These are phyloP conservation scores for Pinna nobilis DNA, from an alignment of 1,140 invertebrate genomes.

Conservation along the genomic window DNA sequence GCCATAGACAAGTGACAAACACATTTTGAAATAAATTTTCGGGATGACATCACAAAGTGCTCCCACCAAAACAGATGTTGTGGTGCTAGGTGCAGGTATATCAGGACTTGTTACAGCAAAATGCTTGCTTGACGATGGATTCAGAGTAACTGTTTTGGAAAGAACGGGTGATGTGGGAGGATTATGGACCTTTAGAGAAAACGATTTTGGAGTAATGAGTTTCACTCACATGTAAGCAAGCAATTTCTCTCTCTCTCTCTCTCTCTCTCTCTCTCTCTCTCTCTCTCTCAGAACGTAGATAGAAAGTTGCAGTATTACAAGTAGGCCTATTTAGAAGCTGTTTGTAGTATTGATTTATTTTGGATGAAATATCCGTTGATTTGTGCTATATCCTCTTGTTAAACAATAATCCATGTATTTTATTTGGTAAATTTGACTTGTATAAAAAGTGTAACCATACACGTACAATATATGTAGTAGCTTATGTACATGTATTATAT, in stretches of 20 bases:
- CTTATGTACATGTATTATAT: too few species aligned
- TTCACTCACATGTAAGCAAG: conserved; percentile 72
- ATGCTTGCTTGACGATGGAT: conserved; percentile 66
- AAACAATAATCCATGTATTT: too few species aligned
- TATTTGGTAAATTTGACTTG: too few species aligned
- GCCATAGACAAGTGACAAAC: not conserved
- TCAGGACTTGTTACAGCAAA: conserved; percentile 70
- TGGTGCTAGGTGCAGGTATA: conserved; percentile 71
- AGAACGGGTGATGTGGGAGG: conserved; percentile 68
- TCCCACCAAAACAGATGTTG: conserved; percentile 48
- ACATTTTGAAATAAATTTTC: not conserved
- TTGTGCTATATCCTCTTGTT: too few species aligned
- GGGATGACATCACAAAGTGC: not conserved
- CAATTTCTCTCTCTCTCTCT: not conserved
- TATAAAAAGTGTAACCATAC: too few species aligned
- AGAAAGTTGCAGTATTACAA: too few species aligned
- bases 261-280: not conserved
- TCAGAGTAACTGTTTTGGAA: conserved; percentile 64
- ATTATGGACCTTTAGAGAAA: conserved; percentile 69
- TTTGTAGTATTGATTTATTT: too few species aligned
- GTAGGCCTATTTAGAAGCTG: too few species aligned
- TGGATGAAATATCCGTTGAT: too few species aligned
- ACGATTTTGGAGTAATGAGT: conserved; percentile 73
- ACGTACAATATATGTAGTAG: too few species aligned
- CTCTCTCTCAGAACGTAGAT: too few species aligned